phyloP scores from a whole-genome alignment of 2,888 invertebrate genomes.

The Deilephila porcellus region DNA sequence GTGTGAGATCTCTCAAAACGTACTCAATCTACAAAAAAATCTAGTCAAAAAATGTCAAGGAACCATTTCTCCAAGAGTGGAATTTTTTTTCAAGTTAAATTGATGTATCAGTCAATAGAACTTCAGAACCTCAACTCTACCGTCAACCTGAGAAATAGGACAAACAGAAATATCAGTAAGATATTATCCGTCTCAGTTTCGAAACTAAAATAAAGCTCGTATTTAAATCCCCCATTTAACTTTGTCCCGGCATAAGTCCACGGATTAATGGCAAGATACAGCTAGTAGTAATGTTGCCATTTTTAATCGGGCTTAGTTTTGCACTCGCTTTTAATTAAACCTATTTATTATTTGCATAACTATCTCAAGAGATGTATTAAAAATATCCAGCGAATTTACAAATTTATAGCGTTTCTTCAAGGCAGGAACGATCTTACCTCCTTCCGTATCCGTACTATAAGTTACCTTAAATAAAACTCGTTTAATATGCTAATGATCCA shows the following conservation, averaged over 20 bases:
- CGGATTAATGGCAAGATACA: slow-evolving; percentile 65
- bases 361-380: background rate
- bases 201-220: slow-evolving; percentile 63
- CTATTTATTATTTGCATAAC: slow-evolving; percentile 29
- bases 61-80: no score
- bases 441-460: slow-evolving; percentile 15
- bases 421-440: background rate
- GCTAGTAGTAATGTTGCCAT: slow-evolving; percentile 54
- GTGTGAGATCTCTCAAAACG: no score
- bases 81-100: no score
- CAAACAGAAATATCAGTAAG: slow-evolving; percentile 39
- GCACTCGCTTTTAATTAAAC: slow-evolving; percentile 53
- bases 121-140: no score
- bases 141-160: background rate
- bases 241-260: slow-evolving; percentile 64
- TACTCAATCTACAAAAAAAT: no score
- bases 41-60: no score
- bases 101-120: no score
- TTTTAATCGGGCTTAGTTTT: slow-evolving; percentile 61
- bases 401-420: background rate
- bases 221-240: slow-evolving; percentile 74
- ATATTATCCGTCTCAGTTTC: slow-evolving; percentile 50
- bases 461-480: slow-evolving; percentile 22
- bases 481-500: slow-evolving; percentile 14
- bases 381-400: background rate